A percentile compares a stretch with the other conserved stretches of the same genome.
Evolutionary conservation across 1,140 invertebrate species (phyloP).

Genomic region (Callitettix versicolor): DNA sequence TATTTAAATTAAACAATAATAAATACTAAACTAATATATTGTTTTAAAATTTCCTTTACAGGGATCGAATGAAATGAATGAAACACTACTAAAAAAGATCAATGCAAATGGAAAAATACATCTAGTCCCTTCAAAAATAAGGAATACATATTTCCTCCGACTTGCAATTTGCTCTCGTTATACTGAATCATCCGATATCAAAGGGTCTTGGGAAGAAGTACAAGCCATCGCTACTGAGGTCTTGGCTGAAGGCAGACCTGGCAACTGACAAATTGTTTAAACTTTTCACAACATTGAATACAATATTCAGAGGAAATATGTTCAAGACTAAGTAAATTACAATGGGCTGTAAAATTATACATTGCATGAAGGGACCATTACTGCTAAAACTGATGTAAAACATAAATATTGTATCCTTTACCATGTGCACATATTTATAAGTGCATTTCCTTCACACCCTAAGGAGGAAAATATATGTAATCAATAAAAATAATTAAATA

Average conservation of each 20-base stretch:
- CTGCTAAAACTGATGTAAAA: too few relatives aligned
- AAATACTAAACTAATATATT: background rate
- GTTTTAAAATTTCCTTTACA: slow-evolving; percentile 28
- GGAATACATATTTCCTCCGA: slow-evolving; percentile 74
- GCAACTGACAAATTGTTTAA: slow-evolving; percentile 12
- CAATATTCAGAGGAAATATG: too few relatives aligned
- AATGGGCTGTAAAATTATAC: too few relatives aligned
- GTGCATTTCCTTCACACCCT: too few relatives aligned
- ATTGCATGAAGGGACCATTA: too few relatives aligned
- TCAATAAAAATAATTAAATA: too few relatives aligned
- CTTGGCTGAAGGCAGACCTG: slow-evolving; percentile 8
- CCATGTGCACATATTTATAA: too few relatives aligned
- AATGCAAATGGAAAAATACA: slow-evolving; percentile 90
- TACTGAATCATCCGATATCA: slow-evolving; percentile 72
- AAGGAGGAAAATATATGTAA: too few relatives aligned
- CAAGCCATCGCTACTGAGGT: slow-evolving; percentile 46
- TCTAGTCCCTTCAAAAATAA: slow-evolving; percentile 83
- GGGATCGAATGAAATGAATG: slow-evolving; percentile 74
- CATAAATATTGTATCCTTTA: too few relatives aligned
- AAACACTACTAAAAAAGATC: slow-evolving; percentile 70
- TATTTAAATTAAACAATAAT: background rate
- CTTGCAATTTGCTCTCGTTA: slow-evolving; percentile 83
- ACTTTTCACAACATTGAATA: too few relatives aligned
- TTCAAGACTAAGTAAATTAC: too few relatives aligned
- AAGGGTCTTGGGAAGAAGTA: slow-evolving; percentile 79